Conservation (phyloP, 2,888 invertebrate species). For the Eupelmus urozonus region DNA sequence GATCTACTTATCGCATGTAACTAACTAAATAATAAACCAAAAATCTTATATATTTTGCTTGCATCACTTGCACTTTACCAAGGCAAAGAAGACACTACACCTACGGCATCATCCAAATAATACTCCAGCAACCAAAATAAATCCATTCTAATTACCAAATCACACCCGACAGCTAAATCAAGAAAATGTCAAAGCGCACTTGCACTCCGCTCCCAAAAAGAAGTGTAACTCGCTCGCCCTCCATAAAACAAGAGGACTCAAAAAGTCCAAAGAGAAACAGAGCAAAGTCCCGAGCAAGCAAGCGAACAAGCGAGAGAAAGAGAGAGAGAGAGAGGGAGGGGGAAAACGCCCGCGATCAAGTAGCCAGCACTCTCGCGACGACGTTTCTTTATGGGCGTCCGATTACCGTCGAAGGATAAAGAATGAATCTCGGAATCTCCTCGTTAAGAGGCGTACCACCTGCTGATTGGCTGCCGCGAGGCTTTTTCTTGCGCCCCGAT, state of each 20-base stretch:
- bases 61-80: no score
- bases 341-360: conserved; percentile 29
- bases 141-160: no score
- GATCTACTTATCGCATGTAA: no score
- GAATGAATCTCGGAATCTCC: conserved; percentile 68
- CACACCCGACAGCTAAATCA: no score
- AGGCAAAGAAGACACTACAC: no score
- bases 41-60: no score
- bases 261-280: background rate
- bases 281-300: no score
- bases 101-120: no score
- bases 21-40: no score
- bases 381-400: conserved; percentile 58
- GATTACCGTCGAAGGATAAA: conserved; percentile 66
- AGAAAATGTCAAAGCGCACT: no score
- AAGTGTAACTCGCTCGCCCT: conserved; percentile 1
- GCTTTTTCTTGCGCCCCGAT: conserved; percentile 57
- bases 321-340: background rate
- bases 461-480: conserved; percentile 68
- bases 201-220: background rate
- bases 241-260: background rate
- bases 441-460: conserved; percentile 68
- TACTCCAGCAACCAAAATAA: no score
- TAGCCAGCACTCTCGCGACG: conserved; percentile 1
- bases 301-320: background rate